Evolutionary conservation across 2,113 vertebrate genomes (phyloP), one percentile per base, ranked within the genome.

Genomic region (Ranitomeya imitator): DNA sequence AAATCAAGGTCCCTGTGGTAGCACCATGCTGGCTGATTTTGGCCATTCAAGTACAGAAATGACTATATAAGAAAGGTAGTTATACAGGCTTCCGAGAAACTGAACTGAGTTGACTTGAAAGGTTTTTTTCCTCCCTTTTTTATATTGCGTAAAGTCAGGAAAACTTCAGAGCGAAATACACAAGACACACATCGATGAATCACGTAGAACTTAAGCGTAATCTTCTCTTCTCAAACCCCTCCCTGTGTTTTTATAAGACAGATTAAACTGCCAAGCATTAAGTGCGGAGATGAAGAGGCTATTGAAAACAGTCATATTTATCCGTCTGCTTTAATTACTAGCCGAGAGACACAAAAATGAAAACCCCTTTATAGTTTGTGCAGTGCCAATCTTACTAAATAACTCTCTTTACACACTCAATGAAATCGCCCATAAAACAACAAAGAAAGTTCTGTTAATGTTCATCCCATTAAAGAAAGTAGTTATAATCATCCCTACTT

Each of bases 261-360:
- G 76, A 67, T 86, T 78, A 86, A 86, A 79, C 73, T 79, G 57
- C 76, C 63, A 55, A 69, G 83, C 8, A 71, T 77, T 78, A 78
- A 86, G 85, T 78, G 73, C 31, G 13, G 76, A 81, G 79, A 82
- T 67, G 23, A 60, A 73, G 65, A 73, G 61, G 63, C 78, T 73
- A 82, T 57, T 87, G 52, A 81, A 81, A 82, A 78, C 45, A 78
- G 57, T 86, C 57, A 67, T 73, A 82, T 82, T 87, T 51, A 80
- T 80, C 51, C 23, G 16, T 87, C 69, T 73, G 78, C 86, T 45
- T 82, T 81, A 57, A 87, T 87, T 87, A 87, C 52, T 73, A 81
- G 31, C 78, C n/a, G 18, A 82, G 16, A 86, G 74, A 86, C 74
- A 55, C n/a, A 78, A 10, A 26, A 55, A 52, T 52, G 51, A 86